phyloP scores from a whole-genome alignment of 2,797 vertebrate genomes.

The Anguilla marmorata region DNA sequence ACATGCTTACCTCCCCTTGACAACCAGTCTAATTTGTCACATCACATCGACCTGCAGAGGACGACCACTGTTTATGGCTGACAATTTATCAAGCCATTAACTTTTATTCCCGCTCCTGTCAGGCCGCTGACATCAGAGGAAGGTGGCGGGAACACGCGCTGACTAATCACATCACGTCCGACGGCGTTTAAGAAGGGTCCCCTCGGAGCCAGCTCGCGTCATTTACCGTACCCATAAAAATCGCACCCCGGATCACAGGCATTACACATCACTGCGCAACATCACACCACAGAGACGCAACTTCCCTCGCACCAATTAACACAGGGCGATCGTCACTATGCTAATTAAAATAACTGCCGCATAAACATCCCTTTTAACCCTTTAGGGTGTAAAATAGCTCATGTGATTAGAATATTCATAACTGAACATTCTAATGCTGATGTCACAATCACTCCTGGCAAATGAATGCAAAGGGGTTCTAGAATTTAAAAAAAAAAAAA shows the following conservation, averaged over 20 bases:
- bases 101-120: constrained; percentile 38
- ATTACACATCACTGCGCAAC: background rate
- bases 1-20: background rate
- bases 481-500: background rate
- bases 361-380: background rate
- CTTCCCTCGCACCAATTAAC: background rate
- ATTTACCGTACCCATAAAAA: constrained; percentile 7
- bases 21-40: constrained; percentile 22
- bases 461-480: too few species aligned
- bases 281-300: background rate
- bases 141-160: constrained; percentile 17
- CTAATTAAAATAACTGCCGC: background rate
- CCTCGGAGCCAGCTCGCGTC: constrained; percentile 18
- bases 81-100: constrained; percentile 46
- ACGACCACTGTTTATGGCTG: constrained; percentile 23
- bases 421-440: background rate
- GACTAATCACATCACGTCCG: background rate
- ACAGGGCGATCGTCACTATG: background rate
- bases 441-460: background rate
- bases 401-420: background rate
- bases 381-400: background rate
- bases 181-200: constrained; percentile 22
- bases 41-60: constrained; percentile 21
- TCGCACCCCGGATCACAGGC: background rate
- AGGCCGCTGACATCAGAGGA: background rate